Base-by-base conservation (phyloP, 2,888 invertebrate species). In the Altica lythri region DNA sequence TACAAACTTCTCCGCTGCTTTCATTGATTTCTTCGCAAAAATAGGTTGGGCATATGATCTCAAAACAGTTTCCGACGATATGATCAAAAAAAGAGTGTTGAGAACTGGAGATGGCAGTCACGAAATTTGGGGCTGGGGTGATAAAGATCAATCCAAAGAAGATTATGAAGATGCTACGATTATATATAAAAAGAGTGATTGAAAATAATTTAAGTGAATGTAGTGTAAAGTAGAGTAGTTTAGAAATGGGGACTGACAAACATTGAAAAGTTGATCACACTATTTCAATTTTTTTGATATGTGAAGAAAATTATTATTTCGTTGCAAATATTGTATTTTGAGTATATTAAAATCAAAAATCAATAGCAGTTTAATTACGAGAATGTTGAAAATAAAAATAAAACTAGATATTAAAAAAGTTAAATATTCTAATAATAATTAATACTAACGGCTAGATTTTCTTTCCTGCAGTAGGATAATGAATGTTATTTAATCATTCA, bases 11-110 rank as follows among this genome's bases (percentile, higher is more conserved):
- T 91, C 92, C 0, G 90, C 92, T 0, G 80, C 79, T 0, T 88
- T 93, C 65, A 91, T 95, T 59, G 89, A 95, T 70, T 75, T 83
- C 4, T 92, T 89, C 71, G 89, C 90, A 0, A 82, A 78, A 64
- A 72, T 93, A 17, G 94, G 94, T 38, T 88, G 88, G 85, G 93
- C 90, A 1, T 90, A 88, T 71, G 92, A 92, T 70, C 77, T 89
- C 77, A 84, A 86, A 71, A 81, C 75, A 2, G 85, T 82, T 0
- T 82, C 83, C 0, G 70, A 77, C 0, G 75, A 78, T 49, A 81
- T 84, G 83, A 77, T 86, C 1, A 72, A 75, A 12, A 73, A 81
- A 43, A 74, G 84, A 10, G 83, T 82, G 2, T 68, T 74, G 10
- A 79, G 81, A 62, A 80, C 79, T 32, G 86, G 86, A 1, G 86